Conservation (phyloP, 2,113 vertebrate species). For the Lethenteron reissneri region DNA sequence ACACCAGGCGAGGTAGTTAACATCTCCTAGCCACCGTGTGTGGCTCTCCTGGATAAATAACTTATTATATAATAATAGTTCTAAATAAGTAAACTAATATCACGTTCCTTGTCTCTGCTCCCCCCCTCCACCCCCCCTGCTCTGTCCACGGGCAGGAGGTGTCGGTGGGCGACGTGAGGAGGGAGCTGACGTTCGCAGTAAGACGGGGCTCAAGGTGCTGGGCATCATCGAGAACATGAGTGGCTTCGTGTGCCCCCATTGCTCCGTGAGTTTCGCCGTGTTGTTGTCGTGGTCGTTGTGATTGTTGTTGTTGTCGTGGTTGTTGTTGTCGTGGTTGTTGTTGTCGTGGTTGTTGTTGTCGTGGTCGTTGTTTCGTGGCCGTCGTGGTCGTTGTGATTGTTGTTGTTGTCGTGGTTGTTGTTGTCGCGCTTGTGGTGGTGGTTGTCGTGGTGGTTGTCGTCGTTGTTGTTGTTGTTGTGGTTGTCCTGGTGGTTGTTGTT, state of each 20-base stretch:
- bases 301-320: neutral
- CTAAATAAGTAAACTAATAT: too few species aligned
- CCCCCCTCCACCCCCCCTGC: too few species aligned
- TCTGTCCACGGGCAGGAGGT: slow-evolving; percentile 30
- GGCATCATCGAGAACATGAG: slow-evolving; percentile 95
- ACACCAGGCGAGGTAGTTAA: too few species aligned
- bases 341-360: too few species aligned
- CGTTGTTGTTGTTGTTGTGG: neutral
- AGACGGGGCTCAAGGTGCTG: slow-evolving; percentile 42
- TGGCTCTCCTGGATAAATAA: too few species aligned
- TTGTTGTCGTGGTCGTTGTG: neutral
- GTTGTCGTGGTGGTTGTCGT: neutral
- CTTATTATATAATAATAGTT: too few species aligned
- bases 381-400: neutral
- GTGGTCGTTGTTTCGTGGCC: neutral
- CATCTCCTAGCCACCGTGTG: neutral
- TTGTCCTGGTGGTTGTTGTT: too few species aligned
- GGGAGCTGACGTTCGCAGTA: slow-evolving; percentile 79
- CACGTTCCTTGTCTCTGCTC: too few species aligned
- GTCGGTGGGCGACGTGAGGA: slow-evolving; percentile 60
- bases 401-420: neutral
- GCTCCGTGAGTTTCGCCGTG: slow-evolving; percentile 29
- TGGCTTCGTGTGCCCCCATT: slow-evolving; percentile 59
- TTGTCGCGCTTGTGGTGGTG: neutral
- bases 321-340: neutral